These are phyloP conservation scores for Albula glossodonta DNA, from an alignment of 2,113 vertebrate genomes.

Conservation along the genomic window DNA sequence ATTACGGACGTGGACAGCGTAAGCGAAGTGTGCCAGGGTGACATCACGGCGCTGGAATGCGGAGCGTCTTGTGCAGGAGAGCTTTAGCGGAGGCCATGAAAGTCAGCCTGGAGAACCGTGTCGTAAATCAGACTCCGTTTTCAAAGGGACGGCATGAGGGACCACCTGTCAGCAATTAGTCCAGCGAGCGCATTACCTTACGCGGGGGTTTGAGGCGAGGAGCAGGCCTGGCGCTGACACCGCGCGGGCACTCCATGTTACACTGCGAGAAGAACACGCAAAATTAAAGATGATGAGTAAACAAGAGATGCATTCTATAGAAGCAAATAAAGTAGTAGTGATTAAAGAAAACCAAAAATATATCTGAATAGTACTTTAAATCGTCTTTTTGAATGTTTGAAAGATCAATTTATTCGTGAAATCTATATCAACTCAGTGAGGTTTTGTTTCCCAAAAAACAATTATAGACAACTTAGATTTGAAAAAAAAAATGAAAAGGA, in stretches of 20 bases:
- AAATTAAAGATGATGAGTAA: not conserved
- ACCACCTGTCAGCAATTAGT: constrained; percentile 75
- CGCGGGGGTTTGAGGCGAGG: constrained; percentile 7
- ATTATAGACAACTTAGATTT: too few relatives aligned
- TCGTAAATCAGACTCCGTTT: constrained; percentile 73
- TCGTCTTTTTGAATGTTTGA: not conserved
- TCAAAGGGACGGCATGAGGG: constrained; percentile 63
- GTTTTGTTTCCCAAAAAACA: not conserved
- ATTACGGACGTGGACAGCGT: constrained; percentile 22
- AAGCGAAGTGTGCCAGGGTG: constrained; percentile 19
- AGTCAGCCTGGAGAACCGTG: constrained; percentile 48
- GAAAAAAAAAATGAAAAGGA: not conserved
- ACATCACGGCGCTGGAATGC: constrained; percentile 40
- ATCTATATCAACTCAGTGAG: not conserved
- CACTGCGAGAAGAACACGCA: not conserved
- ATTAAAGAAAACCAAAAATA: not conserved
- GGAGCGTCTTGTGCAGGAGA: not conserved
- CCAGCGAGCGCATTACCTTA: constrained; percentile 50
- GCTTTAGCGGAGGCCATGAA: constrained; percentile 51
- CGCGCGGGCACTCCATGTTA: not conserved
- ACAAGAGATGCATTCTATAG: not conserved
- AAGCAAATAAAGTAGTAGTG: not conserved
- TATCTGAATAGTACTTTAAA: not conserved
- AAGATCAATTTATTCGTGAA: not conserved
- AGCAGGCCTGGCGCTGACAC: constrained; percentile 15